Base-by-base conservation (phyloP, 2,797 vertebrate species). In the Valencia hispanica region DNA sequence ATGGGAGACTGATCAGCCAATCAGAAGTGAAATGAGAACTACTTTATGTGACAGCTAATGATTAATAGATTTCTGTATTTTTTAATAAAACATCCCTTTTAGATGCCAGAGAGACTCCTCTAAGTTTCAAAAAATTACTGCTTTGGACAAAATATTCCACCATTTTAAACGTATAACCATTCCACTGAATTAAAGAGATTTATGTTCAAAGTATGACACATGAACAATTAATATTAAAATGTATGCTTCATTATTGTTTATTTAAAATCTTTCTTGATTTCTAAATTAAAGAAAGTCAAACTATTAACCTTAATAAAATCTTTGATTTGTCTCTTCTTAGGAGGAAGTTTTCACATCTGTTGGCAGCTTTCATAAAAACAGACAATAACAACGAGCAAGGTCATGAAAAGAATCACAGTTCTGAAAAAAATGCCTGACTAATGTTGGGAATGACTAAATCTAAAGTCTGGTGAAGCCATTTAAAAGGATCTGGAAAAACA, bases 331-430 rank as follows among this genome's bases (percentile, higher is more conserved):
- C 34, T 65, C 11, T 5, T 65, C 4, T 14, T 65, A 41, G 22
- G 36, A 66, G 36, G 22, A 66, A 14, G 36, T 66, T 41, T 68
- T 27, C 25, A 45, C 39, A 68, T 68, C 65, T 45, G 65, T 45
- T 68, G 65, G 39, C 65, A 68, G 39, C 65, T 68, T 68, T 43
- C 65, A 45, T 68, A 18, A 39, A 66, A 68, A 43, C 65, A 68
- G 25, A 43, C 65, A 15, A 17, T 27, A 43, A 17, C 39, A 41
- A 66, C 22, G 2, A 68, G 39, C 39, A 27, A 43, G n/a, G 39
- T 43, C 5, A 4, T n/a, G 5, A 43, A n/a, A 68, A 27, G n/a
- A 45, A 27, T 43, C 0, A 2, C 17, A 43, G 25, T 8, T 17
- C 45, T 68, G 25, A 55, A n/a, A 68, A 63, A 27, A 45, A 45